These are phyloP conservation scores for Callitettix versicolor DNA, from an alignment of 1,140 invertebrate species.

Conservation along the genomic window DNA sequence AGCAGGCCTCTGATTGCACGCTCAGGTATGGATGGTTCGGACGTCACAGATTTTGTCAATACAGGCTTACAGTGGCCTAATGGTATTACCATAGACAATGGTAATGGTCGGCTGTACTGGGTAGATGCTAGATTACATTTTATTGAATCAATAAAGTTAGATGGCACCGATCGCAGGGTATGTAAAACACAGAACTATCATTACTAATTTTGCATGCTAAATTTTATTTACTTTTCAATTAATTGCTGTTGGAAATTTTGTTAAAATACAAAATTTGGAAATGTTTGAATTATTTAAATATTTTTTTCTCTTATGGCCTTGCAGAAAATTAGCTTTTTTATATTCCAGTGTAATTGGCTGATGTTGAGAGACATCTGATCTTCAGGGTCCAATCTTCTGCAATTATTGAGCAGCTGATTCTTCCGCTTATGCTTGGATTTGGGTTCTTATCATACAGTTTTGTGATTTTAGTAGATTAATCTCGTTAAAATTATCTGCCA, in stretches of 20 bases:
- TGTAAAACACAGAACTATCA: no score
- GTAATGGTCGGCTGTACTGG: conserved; percentile 67
- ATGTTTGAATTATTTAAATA: no score
- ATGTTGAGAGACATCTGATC: no score
- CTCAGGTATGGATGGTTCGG: conserved; percentile 77
- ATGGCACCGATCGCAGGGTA: conserved; percentile 53
- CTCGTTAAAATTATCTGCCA: no score
- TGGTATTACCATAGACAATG: conserved; percentile 77
- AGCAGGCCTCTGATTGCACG: conserved; percentile 55
- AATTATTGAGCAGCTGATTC: no score
- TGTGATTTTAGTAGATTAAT: no score
- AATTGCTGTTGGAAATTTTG: background rate
- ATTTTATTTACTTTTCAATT: background rate
- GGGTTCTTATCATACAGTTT: no score
- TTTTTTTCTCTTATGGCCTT: no score
- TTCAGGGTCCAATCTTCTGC: no score
- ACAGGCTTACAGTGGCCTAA: conserved; percentile 72
- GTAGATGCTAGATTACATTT: conserved; percentile 59
- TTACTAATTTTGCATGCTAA: background rate
- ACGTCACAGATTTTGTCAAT: conserved; percentile 38
- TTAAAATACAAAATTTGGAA: background rate
- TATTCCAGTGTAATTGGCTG: no score
- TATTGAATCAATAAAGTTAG: conserved; percentile 64
- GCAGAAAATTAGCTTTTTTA: no score
- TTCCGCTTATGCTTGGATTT: no score